Evolutionary conservation across 64 coral and sea anemone genomes (phyloP).

Genomic region (Anthopleura sola): DNA sequence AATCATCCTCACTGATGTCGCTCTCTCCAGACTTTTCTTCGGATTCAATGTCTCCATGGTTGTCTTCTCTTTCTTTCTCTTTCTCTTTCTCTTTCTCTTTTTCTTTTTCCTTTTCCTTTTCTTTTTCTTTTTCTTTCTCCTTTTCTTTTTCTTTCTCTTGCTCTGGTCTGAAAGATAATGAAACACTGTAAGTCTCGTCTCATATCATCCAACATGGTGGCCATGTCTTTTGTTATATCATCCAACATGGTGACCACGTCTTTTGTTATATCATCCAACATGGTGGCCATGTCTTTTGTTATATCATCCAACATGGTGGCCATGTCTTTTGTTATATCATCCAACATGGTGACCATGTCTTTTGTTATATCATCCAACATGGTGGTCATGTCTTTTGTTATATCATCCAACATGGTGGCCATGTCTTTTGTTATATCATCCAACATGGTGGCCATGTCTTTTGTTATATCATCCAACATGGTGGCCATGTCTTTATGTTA

Average conservation of each 20-base stretch:
- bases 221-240: too few relatives aligned
- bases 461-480: background rate
- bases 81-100: conserved; percentile 32
- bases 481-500: background rate
- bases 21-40: conserved; percentile 67
- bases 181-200: background rate
- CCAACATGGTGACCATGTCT: too few relatives aligned
- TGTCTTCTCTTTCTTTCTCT: conserved; percentile 35
- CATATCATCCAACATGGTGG: too few relatives aligned
- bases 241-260: too few relatives aligned
- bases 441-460: background rate
- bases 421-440: background rate
- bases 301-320: too few relatives aligned
- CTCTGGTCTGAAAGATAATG: background rate
- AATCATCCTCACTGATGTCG: conserved; percentile 58
- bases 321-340: too few relatives aligned
- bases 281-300: too few relatives aligned
- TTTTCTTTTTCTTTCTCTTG: conserved; percentile 38
- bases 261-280: too few relatives aligned
- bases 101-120: conserved; percentile 32
- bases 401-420: too few relatives aligned
- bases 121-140: conserved; percentile 40
- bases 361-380: too few relatives aligned
- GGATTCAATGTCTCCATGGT: conserved; percentile 47
- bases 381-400: too few relatives aligned